phyloP scores from a whole-genome alignment of 2,797 vertebrate genomes.

The Tamandua tetradactyla region DNA sequence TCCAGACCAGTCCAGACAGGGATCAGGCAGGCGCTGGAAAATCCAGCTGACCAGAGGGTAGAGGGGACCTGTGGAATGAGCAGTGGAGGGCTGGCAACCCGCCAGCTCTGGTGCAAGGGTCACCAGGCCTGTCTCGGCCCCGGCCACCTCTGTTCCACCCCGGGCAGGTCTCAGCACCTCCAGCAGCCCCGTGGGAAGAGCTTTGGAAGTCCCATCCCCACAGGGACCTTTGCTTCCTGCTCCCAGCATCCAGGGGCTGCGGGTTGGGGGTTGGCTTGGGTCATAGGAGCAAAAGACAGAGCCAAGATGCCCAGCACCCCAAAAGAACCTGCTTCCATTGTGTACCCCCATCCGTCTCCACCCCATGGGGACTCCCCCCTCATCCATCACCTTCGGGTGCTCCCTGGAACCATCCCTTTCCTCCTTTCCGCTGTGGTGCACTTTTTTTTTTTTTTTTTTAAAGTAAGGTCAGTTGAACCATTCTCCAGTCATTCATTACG shows the following conservation, averaged over 20 bases:
- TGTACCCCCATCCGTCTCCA: neutral
- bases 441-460: too few relatives aligned
- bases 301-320: neutral
- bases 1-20: neutral
- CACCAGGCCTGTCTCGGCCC: neutral
- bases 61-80: neutral
- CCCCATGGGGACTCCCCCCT: neutral
- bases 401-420: neutral
- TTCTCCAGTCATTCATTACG: too few relatives aligned
- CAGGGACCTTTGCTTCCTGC: neutral
- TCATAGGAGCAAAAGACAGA: neutral
- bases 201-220: neutral
- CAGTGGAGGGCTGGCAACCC: neutral
- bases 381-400: neutral
- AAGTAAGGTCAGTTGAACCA: neutral
- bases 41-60: conserved; percentile 22
- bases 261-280: neutral
- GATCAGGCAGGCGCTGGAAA: neutral
- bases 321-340: neutral
- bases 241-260: too few relatives aligned
- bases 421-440: neutral
- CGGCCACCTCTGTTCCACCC: neutral
- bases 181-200: neutral
- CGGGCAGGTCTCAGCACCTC: neutral
- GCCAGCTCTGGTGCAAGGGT: conserved; percentile 6